Evolutionary conservation across 2,797 vertebrate genomes (phyloP), one percentile per base, ranked within the genome.

Genomic region (Sebastes alutus): DNA sequence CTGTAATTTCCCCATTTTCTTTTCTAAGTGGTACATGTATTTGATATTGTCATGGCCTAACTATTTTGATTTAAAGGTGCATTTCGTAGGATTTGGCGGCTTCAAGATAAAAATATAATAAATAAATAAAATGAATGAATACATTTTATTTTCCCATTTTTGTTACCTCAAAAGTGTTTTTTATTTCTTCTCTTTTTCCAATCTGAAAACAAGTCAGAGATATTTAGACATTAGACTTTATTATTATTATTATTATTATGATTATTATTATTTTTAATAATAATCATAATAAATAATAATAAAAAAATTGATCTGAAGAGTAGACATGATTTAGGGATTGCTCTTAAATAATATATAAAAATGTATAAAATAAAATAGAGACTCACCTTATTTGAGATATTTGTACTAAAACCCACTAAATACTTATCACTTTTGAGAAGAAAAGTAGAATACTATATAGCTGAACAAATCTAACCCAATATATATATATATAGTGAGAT

Each of bases 71-170:
- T 42, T 16, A 46, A 46, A 1, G 0, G 42, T 46, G 14, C 6
- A 3, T 6, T 46, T 14, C 0, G 2, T 42, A 42, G 13, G 38
- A 2, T 1, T 46, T 16, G 42, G 42, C 0, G 1, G 0, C 42
- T 16, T 46, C 14, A 16, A 0, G 14, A 46, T 46, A 6, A 16
- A 46, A 46, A 16, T 16, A 42, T 7, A 0, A 38, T 1, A 42
- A 38, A 42, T 6, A 42, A 42, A 42, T 14, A 38, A 13, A 16
- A 59, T 59, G 0, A 27, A 58, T 56, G 13, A 27, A 58, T 58
- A 27, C 0, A 18, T 29, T 42, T 8, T 18, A 11, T 42, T 64
- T 42, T 1, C 14, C 22, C 3, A 42, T 25, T 64, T 64, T 25
- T 64, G 22, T 42, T 16, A 4, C 35, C 22, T 64, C 8, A 10